Base-by-base conservation (phyloP, 2,888 invertebrate genomes). In the Selenia dentaria region DNA sequence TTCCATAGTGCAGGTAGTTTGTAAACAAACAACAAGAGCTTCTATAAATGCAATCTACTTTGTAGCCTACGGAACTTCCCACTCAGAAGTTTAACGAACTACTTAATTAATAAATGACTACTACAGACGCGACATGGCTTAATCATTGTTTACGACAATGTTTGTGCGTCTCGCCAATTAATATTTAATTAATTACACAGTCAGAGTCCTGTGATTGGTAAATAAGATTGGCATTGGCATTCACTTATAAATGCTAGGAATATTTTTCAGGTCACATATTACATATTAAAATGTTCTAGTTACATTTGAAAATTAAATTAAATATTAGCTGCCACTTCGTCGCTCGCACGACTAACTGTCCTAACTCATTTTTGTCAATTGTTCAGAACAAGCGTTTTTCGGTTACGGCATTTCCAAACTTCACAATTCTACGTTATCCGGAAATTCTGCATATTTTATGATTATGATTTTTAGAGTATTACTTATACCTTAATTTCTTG, bases 121-220 rank as follows among this genome's bases (percentile, higher is more conserved):
- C 22, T 14, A 42, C 35, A 55, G 37, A 61, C 44, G 40, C 22
- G 51, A 41, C 39, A 9, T 26, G 48, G 26, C 42, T 41, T 46
- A 48, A 49, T 59, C 39, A 28, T 59, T 57, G 42, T 60, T 67
- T 57, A 64, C 50, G 40, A 29, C 33, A 20, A 32, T 54, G 52
- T 61, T 51, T 39, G 25, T 36, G 18, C 55, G 45, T 46, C 33
- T 31, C 51, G 42, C 39, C 40, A 57, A 51, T 57, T 52, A 55
- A 54, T 42, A 48, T 47, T 57, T 34, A 59, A 22, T 22, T 6
- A 22, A 57, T 62, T 49, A 57, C 35, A 33, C 38, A 43, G 59
- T 63, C 61, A 64, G 58, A 62, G 67, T 54, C 51, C 61, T 56
- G 43, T 32, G 20, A 39, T 38, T 38, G 54, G 57, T 62, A 58